phyloP scores from a whole-genome alignment of 2,888 invertebrate genomes.

The Apamea monoglypha region DNA sequence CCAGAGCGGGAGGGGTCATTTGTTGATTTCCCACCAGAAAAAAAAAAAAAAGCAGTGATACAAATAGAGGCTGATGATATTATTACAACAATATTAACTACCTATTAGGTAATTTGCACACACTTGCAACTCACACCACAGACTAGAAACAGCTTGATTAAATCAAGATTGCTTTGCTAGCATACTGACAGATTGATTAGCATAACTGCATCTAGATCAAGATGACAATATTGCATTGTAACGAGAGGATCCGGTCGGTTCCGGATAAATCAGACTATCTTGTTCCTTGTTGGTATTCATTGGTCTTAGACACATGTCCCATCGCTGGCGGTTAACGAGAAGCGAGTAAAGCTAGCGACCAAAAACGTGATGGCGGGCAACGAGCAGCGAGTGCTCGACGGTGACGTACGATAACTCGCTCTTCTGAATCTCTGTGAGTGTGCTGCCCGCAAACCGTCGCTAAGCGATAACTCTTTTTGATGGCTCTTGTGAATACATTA shows the following conservation, averaged over 20 bases:
- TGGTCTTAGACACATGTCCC: neutral
- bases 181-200: constrained; percentile 49
- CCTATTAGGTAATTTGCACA: constrained; percentile 17
- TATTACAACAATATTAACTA: neutral
- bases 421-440: neutral
- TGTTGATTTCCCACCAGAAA: no score
- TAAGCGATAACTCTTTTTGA: neutral
- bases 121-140: neutral
- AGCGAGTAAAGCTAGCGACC: neutral
- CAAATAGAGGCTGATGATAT: neutral
- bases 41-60: no score
- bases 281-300: constrained; percentile 17
- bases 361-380: neutral
- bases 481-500: neutral
- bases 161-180: constrained; percentile 30
- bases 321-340: neutral
- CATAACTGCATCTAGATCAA: constrained; percentile 47
- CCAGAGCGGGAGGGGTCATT: no score
- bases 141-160: constrained; percentile 30
- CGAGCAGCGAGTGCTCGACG: neutral
- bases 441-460: neutral
- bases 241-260: neutral
- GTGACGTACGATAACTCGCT: neutral
- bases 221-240: constrained; percentile 34
- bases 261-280: constrained; percentile 16